A percentile compares a stretch with the other conserved stretches of the same genome.
Evolutionary conservation across 2,797 vertebrate genomes (phyloP).

Genomic region (Gambusia yucatana): DNA sequence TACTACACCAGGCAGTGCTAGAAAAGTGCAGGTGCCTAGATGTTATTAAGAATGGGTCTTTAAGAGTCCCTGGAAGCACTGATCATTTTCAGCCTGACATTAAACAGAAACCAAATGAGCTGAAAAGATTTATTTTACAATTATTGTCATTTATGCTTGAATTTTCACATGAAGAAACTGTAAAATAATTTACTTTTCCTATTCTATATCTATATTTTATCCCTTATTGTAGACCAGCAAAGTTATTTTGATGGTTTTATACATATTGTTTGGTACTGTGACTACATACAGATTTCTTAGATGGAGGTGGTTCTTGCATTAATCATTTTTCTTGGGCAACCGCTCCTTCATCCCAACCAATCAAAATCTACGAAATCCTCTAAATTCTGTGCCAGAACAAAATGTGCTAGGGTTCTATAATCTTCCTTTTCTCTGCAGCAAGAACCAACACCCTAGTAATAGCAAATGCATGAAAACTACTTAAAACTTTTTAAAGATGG

Average conservation of each 20-base stretch:
- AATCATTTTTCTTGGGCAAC: not conserved
- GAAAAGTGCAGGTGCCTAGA: slow-evolving; percentile 8
- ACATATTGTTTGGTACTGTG: not conserved
- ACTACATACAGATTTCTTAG: not conserved
- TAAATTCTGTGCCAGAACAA: not conserved
- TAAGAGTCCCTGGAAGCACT: not conserved
- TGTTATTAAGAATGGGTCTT: not conserved
- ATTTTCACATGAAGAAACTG: not conserved
- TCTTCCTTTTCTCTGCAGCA: not conserved
- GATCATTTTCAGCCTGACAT: not conserved
- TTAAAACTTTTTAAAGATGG: not conserved
- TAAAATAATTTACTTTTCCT: not conserved
- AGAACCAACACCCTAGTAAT: not conserved
- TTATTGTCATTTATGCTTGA: not conserved
- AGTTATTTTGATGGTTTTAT: not conserved
- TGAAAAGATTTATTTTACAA: not conserved
- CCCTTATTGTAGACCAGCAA: not conserved
- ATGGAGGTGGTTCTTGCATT: not conserved
- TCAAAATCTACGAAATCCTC: not conserved
- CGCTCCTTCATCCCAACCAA: not conserved
- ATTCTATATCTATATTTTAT: not conserved
- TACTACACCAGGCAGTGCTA: not conserved
- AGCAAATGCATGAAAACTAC: not conserved
- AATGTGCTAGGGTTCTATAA: not conserved
- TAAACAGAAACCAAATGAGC: not conserved